Base-by-base conservation (phyloP, 2,888 invertebrate species). In the Ethmia dodecea region DNA sequence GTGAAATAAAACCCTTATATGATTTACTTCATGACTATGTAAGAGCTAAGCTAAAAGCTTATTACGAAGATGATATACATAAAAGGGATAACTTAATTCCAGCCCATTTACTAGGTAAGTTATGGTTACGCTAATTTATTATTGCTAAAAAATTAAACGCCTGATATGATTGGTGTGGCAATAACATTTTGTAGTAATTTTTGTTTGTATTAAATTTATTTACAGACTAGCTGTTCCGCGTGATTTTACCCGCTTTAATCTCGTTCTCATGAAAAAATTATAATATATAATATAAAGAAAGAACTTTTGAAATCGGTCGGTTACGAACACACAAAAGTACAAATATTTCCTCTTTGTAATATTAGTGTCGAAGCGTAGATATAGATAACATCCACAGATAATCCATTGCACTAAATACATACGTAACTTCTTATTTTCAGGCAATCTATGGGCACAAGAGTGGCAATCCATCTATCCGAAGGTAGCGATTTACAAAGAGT, bases 371-470 rank as follows among this genome's bases (percentile, higher is more conserved):
- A n/a, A n/a, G n/a, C n/a, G n/a, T n/a, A n/a, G n/a, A n/a, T n/a
- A n/a, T n/a, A n/a, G n/a, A n/a, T n/a, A n/a, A n/a, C n/a, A n/a
- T n/a, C n/a, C n/a, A n/a, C n/a, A n/a, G n/a, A n/a, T n/a, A n/a
- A n/a, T n/a, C n/a, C n/a, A n/a, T n/a, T n/a, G n/a, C n/a, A n/a
- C n/a, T n/a, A n/a, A n/a, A n/a, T n/a, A n/a, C n/a, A n/a, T n/a
- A n/a, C n/a, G n/a, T n/a, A n/a, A 12, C 26, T 29, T 26, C 5
- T 12, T 9, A 26, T n/a, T 67, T 69, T 38, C 67, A 90, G 91
- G 91, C 13, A 91, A 91, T 47, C 78, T 91, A 65, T 91, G 91
- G 91, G 90, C 89, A 2, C 91, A 91, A 60, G 80, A 86, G 31
- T 92, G 91, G 91, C 79, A 80, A 38, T 75, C 77, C 0, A 66